Evolutionary conservation across 2,797 vertebrate genomes (phyloP).

Genomic region (Cichlasoma orientale): DNA sequence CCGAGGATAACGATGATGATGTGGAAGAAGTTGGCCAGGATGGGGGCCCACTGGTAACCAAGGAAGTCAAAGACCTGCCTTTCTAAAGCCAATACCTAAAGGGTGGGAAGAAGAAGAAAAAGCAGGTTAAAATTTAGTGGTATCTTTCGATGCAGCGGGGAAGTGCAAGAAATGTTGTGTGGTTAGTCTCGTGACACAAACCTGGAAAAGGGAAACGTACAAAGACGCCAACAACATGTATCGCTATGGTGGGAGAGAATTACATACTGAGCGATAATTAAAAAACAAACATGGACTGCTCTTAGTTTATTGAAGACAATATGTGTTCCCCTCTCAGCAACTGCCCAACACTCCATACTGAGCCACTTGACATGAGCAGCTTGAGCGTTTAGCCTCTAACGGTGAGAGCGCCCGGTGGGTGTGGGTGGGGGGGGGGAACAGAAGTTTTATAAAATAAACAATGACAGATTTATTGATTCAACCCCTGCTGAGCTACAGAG

Average conservation of each 20-base stretch:
- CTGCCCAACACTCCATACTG: background rate
- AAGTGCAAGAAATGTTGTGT: background rate
- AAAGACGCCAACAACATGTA: background rate
- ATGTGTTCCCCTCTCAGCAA: slow-evolving; percentile 28
- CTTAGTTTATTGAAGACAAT: slow-evolving; percentile 10
- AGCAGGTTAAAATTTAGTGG: background rate
- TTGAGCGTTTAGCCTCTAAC: slow-evolving; percentile 23
- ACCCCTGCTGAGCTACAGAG: slow-evolving; percentile 45
- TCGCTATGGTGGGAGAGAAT: slow-evolving; percentile 27
- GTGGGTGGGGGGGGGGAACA: slow-evolving; percentile 37
- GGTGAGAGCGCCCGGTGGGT: slow-evolving; percentile 36
- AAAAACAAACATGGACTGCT: slow-evolving; percentile 23
- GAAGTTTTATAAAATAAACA: slow-evolving; percentile 63
- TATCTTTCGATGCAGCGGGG: background rate
- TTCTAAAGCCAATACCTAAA: slow-evolving; percentile 87
- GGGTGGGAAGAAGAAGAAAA: background rate
- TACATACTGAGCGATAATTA: slow-evolving; percentile 56
- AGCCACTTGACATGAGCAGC: slow-evolving; percentile 31
- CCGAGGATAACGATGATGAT: slow-evolving; percentile 90
- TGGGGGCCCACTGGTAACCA: slow-evolving; percentile 92
- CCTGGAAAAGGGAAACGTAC: background rate
- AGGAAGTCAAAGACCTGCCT: slow-evolving; percentile 93
- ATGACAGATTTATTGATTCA: slow-evolving; percentile 66
- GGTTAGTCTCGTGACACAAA: background rate
- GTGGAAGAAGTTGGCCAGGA: slow-evolving; percentile 93